These are phyloP conservation scores for Zaprionus inermis DNA, from an alignment of 1,140 invertebrate species.

Conservation along the genomic window DNA sequence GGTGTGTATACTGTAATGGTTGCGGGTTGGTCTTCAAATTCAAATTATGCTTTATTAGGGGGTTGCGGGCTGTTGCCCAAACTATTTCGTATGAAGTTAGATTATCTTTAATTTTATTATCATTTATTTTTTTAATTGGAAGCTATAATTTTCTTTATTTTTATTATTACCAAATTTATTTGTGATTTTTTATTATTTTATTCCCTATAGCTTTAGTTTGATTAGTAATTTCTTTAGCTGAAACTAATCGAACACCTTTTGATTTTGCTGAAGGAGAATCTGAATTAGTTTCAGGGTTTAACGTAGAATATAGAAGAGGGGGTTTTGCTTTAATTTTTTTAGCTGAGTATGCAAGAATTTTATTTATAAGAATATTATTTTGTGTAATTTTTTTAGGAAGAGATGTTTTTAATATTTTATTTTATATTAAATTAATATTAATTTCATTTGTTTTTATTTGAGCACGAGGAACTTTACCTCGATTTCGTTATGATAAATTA, in stretches of 20 bases:
- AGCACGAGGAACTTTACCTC: slow-evolving; percentile 52
- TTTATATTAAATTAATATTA: slow-evolving; percentile 85
- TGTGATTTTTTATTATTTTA: slow-evolving; percentile 85
- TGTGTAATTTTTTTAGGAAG: slow-evolving; percentile 88
- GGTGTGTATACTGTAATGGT: no score
- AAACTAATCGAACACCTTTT: no score
- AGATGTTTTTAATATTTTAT: slow-evolving; percentile 86
- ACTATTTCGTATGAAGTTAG: slow-evolving; percentile 86
- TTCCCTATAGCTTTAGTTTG: slow-evolving; percentile 85
- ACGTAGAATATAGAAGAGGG: no score
- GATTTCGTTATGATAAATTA: slow-evolving; percentile 75
- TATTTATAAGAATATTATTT: slow-evolving; percentile 88
- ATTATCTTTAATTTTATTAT: slow-evolving; percentile 66
- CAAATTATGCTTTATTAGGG: slow-evolving; percentile 88
- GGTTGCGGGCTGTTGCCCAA: slow-evolving; percentile 87
- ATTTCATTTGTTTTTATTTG: no score
- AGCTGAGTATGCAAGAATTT: slow-evolving; percentile 30
- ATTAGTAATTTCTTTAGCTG: no score
- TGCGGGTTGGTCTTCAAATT: slow-evolving; percentile 88
- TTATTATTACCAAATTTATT: slow-evolving; percentile 82
- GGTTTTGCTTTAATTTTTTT: slow-evolving; percentile 83
- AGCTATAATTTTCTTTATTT: slow-evolving; percentile 62
- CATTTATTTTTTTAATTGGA: slow-evolving; percentile 67
- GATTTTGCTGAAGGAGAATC: no score
- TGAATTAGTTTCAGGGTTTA: no score